These are phyloP conservation scores for Sorex maritimensis DNA, from an alignment of 2,797 vertebrate genomes.

Conservation along the genomic window DNA sequence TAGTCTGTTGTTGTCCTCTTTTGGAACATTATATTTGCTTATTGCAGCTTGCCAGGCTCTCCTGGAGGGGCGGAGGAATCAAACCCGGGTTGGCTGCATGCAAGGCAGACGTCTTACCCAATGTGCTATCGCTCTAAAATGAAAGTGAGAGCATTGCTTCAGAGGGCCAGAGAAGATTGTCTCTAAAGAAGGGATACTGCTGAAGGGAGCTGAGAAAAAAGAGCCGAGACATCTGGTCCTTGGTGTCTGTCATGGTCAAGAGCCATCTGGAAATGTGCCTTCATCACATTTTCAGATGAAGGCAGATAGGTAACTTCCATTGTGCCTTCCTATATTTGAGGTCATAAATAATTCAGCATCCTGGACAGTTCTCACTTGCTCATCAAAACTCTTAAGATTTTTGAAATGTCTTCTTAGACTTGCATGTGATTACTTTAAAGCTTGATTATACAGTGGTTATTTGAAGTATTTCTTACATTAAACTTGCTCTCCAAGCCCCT, in stretches of 20 bases:
- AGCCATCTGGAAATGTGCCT: background rate
- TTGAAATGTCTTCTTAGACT: constrained; percentile 3
- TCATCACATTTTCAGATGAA: too few species aligned
- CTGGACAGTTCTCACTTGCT: background rate
- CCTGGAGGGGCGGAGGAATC: too few species aligned
- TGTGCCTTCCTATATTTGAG: background rate
- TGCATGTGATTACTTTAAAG: background rate
- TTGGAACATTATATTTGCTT: background rate
- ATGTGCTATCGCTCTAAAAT: background rate
- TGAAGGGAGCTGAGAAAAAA: background rate
- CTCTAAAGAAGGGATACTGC: background rate
- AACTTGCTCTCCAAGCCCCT: too few species aligned
- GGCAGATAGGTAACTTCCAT: background rate
- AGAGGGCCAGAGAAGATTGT: background rate
- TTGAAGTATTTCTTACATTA: background rate
- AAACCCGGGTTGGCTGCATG: too few species aligned
- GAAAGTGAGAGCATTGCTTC: background rate
- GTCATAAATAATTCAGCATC: background rate
- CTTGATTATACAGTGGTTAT: background rate
- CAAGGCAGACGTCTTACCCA: too few species aligned
- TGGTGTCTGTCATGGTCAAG: background rate
- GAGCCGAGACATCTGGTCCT: background rate
- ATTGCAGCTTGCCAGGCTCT: background rate
- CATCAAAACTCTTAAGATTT: background rate
- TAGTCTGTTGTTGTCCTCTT: background rate